Evolutionary conservation across 2,888 invertebrate species (phyloP), one percentile per base, ranked within the genome.

Genomic region (Ligdia adustata): DNA sequence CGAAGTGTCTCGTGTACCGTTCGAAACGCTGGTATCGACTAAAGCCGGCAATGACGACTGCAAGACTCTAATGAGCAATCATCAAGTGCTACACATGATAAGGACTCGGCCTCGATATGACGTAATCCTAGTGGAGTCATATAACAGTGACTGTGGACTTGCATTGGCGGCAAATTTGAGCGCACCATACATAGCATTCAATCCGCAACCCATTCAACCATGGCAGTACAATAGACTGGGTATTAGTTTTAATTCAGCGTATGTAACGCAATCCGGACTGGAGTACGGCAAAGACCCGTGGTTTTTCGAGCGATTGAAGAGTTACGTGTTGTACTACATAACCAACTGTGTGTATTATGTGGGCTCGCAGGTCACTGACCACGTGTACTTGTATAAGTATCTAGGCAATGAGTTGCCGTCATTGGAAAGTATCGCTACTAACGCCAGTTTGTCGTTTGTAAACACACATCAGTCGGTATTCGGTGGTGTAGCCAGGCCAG

Each of bases 101-200:
- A 79, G 57, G 48, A 91, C 70, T 68, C 81, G 73, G 54, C 86
- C 91, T 51, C 89, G 87, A 40, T 95, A 92, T 72, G 95, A 96
- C 72, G 80, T 95, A 4, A 91, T 96, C 22, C 66, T 96, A 13
- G 91, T 93, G 54, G 95, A 96, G 73, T 92, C 92, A 40, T 95
- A 95, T 76, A 95, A 95, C 65, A 92, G 93, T 20, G 94, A 96
- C 69, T 95, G 96, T 64, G 93, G 93, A 63, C 75, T 95, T 62
- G 94, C 93, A 14, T 82, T 96, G 52, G 93, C 92, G 3, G 91
- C 94, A 61, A 92, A 93, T 72, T 91, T 94, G 26, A 89, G 92
- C 60, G 92, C 92, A 0, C 94, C 95, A 0, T 91, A 92, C 50
- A 91, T 95, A 14, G 86, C 91, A 0, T 71, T 94, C 34, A 92